Evolutionary conservation across 64 coral and sea anemone species (phyloP).

Genomic region (Montipora foliosa): DNA sequence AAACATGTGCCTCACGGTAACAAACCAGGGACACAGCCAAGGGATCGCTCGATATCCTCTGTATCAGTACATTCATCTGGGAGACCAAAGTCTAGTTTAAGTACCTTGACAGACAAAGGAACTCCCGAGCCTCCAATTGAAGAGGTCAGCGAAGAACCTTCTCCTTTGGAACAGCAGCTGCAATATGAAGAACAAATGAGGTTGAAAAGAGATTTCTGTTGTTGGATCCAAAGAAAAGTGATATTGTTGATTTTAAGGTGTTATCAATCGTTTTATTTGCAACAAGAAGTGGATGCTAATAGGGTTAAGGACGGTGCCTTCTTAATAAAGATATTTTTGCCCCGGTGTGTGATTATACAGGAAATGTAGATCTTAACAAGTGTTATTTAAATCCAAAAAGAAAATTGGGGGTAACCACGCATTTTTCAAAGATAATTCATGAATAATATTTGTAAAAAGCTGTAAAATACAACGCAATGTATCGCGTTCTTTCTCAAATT

Average conservation of each 20-base stretch:
- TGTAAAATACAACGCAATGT: too few relatives aligned
- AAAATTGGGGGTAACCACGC: too few relatives aligned
- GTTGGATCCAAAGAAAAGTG: neutral
- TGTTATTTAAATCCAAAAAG: too few relatives aligned
- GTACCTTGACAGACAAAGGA: slow-evolving; percentile 75
- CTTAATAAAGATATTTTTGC: too few relatives aligned
- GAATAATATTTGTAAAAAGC: too few relatives aligned
- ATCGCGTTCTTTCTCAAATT: too few relatives aligned
- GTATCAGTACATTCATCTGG: slow-evolving; percentile 85
- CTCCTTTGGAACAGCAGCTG: slow-evolving; percentile 77
- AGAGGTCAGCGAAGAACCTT: slow-evolving; percentile 76
- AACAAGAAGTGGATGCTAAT: too few relatives aligned
- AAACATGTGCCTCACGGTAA: slow-evolving; percentile 64
- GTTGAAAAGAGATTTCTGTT: slow-evolving; percentile 4
- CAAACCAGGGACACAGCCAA: slow-evolving; percentile 67
- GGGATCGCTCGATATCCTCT: slow-evolving; percentile 83
- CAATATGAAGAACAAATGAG: slow-evolving; percentile 88
- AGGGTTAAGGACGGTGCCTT: too few relatives aligned
- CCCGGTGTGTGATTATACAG: too few relatives aligned
- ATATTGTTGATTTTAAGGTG: neutral
- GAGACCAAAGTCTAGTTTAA: slow-evolving; percentile 91
- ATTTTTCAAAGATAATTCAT: too few relatives aligned
- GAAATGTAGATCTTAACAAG: too few relatives aligned
- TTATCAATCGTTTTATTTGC: too few relatives aligned
- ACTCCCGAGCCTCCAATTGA: slow-evolving; percentile 75